Evolutionary conservation across 1,140 invertebrate genomes (phyloP), one percentile per base, ranked within the genome.

Genomic region (Intoshia linei): DNA sequence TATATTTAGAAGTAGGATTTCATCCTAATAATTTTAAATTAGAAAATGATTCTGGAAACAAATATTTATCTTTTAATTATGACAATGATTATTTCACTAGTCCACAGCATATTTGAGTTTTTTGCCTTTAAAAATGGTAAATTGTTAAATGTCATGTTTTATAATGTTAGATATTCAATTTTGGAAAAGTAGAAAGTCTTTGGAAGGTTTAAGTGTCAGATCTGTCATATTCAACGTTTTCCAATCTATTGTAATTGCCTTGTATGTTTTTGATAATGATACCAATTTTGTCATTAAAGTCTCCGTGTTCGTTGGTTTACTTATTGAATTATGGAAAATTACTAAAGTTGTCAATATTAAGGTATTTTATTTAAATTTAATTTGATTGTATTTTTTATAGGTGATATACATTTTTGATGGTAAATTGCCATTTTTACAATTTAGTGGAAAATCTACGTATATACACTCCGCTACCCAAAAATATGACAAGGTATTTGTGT

Each of bases 251-350:
- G 71, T 95, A 42, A 81, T 98, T 2, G 56, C 95, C 1, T 62
- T 95, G 0, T 95, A 92, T 54, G 83, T 98, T 1, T 54, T 92
- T 23, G 90, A 98, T 51, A 93, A 95, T 61, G 87, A 98, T 50
- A 87, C 87, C 2, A 98, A 95, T 58, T 74, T 75, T 23, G 68
- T 98, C 42, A 73, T 98, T 18, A 68, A 71, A 46, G 70, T 93
- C 38, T 79, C 74, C 41, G 58, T 65, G 23, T 50, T 55, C 25
- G 68, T 95, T 42, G 81, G 90, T 4, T 61, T 98, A 0, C 64
- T 73, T n/a, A 98, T 98, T 51, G 90, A 98, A 61, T 61, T 92
- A 18, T 98, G 90, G 90, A 98, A 98, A 59, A 90, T 98, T 37
- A 75, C 87, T 44, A 98, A 98, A 66, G 83, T 70, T 15, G 42